Conservation (phyloP, 2,113 vertebrate genomes). For the Puffinus mauretanicus region DNA sequence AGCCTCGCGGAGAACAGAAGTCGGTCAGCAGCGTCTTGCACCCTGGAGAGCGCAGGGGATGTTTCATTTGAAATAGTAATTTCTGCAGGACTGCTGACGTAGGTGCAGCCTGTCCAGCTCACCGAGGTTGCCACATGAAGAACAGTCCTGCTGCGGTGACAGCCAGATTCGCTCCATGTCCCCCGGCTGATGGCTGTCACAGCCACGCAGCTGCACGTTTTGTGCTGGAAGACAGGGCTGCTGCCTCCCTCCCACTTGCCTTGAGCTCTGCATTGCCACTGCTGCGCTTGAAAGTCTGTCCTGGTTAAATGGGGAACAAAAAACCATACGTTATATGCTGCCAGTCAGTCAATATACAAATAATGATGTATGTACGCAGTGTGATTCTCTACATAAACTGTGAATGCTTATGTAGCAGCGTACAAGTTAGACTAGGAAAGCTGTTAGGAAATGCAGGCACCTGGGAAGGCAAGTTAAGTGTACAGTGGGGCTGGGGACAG, state of each 20-base stretch:
- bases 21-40: background rate
- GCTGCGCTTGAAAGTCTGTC: fast-evolving
- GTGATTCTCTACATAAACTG: background rate
- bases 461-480: background rate
- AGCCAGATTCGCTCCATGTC: background rate
- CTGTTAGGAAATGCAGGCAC: background rate
- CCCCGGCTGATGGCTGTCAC: background rate
- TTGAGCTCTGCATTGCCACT: background rate
- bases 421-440: background rate
- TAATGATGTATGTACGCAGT: fast-evolving
- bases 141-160: fast-evolving
- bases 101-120: fast-evolving
- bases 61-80: background rate
- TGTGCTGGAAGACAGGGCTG: background rate
- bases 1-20: background rate
- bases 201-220: background rate
- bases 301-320: background rate
- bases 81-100: fast-evolving
- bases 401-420: fast-evolving
- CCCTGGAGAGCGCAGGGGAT: no score
- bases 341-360: background rate
- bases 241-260: background rate
- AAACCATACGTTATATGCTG: fast-evolving
- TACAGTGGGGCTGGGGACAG: background rate
- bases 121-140: fast-evolving